Evolutionary conservation across 2,888 invertebrate genomes (phyloP), one percentile per base, ranked within the genome.

Genomic region (Ryuthela nishihirai): DNA sequence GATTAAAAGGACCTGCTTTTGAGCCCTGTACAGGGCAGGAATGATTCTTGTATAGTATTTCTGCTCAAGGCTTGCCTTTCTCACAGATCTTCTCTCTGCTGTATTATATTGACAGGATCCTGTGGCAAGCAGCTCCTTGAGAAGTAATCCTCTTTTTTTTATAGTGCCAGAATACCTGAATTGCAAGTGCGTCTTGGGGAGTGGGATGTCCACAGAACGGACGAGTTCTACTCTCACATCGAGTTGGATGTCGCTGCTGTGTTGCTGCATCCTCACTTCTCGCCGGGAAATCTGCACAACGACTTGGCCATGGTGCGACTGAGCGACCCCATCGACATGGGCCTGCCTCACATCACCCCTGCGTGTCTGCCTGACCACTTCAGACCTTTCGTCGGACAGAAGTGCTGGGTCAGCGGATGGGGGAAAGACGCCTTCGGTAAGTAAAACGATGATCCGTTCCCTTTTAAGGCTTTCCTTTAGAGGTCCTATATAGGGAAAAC

Each of bases 331-430:
- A 85, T 94, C 0, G 89, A 91, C 42, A 18, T 62, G 2, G 52
- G 34, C 49, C 85, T 85, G 66, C 89, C 89, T 0, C 90, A 91
- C 73, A 89, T 93, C 65, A 87, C 87, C 59, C 89, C 92, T 12
- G 93, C 92, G 47, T 97, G 95, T 73, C 76, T 95, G 60, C 95
- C 95, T 1, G 85, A 86, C 64, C 84, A 84, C 67, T 83, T 82
- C 67, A 85, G 88, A 12, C 88, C 89, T 68, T 91, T 87, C 71
- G 80, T 84, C n/a, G 85, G 82, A 29, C 81, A 84, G 45, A 82
- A 92, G 62, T 97, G 97, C 75, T 93, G 90, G 87, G 94, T 93
- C 2, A 90, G 94, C 12, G 95, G 95, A 15, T 97, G 97, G 95
- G 95, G 95, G 58, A 95, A 97, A 75, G 90, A 92, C 72, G 91